Evolutionary conservation across 2,888 invertebrate genomes (phyloP), one percentile per base, ranked within the genome.

Genomic region (Acleris literana): DNA sequence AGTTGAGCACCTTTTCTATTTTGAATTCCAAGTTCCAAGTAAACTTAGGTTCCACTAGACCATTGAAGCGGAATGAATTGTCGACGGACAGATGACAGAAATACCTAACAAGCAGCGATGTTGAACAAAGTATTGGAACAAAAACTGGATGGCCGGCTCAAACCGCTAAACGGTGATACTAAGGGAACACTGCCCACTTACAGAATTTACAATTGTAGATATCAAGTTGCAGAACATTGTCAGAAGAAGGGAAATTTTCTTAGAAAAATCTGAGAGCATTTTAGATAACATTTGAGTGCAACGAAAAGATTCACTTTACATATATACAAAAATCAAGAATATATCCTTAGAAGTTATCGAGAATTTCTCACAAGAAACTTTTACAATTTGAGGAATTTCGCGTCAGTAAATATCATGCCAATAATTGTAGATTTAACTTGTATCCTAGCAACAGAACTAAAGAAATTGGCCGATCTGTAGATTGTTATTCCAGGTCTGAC

Each of bases 41-140:
- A 13, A 6, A 43, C 43, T 18, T 71, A 69, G 69, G 75, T 76
- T 74, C 70, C 76, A 76, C 74, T 73, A 72, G 75, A 81, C 79
- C 82, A 81, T 80, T 83, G 79, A 80, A 77, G 78, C 76, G 80
- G 80, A 83, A 81, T 82, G 77, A 75, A 67, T 71, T 63, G 71
- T 61, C 68, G 65, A 49, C 69, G 68, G 76, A 69, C 68, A 46
- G 65, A 70, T 78, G 63, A 80, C 84, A 84, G 83, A 86, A 81
- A 82, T 87, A 82, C 75, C 82, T 79, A 72, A 79, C 70, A 75
- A 69, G 71, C 82, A 76, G 68, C 71, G 77, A 76, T 72, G 80
- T 78, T 68, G 76, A 80, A 82, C 80, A 75, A 72, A 69, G 69
- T 71, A 70, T 72, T 65, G 68, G 43, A 63, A 62, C 53, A 69